Percentiles rank a stretch among this genome's conserved stretches.
Conservation (phyloP, 2,113 vertebrate species). For the Leptodactylus fuscus region DNA sequence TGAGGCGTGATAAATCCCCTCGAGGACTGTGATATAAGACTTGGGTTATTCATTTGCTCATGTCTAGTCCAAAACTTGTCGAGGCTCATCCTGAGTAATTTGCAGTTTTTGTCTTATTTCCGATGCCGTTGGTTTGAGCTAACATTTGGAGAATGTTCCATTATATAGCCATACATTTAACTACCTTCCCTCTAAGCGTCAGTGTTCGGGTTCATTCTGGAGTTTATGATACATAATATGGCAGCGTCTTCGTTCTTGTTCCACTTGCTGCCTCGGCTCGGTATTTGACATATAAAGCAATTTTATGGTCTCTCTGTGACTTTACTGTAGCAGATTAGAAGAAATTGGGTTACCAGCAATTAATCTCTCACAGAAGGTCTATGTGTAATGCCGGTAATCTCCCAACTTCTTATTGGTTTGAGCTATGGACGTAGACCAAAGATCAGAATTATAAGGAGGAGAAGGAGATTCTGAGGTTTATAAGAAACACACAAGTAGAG, state of each 20-base stretch:
- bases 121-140: background rate
- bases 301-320: slow-evolving; percentile 11
- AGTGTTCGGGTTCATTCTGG: background rate
- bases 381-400: slow-evolving; percentile 51
- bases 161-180: background rate
- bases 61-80: too few species aligned
- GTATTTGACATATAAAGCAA: slow-evolving; percentile 30
- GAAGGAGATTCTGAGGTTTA: background rate
- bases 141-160: background rate
- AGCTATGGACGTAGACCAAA: background rate
- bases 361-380: slow-evolving; percentile 54
- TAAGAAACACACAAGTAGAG: background rate
- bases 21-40: too few species aligned
- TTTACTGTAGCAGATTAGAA: slow-evolving; percentile 32
- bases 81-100: too few species aligned
- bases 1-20: too few species aligned
- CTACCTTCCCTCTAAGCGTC: background rate
- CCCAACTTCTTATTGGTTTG: slow-evolving; percentile 33
- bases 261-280: background rate
- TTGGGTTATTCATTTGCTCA: too few species aligned
- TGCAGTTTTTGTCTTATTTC: too few species aligned
- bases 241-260: background rate
- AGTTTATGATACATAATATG: slow-evolving; percentile 3
- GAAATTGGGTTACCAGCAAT: slow-evolving; percentile 54
- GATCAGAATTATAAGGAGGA: background rate